phyloP scores from a whole-genome alignment of 2,797 vertebrate genomes.

The Hydrophis major region DNA sequence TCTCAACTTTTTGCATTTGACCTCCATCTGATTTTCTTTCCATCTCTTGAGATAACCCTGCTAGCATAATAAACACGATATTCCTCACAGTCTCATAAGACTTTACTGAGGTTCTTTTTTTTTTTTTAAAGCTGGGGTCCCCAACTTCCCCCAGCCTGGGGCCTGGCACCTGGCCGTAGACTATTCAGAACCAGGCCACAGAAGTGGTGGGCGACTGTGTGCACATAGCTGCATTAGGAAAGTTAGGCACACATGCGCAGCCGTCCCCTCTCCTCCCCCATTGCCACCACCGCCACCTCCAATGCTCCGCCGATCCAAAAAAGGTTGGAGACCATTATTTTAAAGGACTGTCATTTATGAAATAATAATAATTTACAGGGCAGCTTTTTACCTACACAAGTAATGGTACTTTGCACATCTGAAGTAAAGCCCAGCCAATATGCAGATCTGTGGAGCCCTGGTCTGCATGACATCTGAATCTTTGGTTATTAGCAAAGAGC shows the following conservation, averaged over 20 bases:
- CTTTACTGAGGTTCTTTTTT: neutral
- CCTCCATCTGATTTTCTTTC: too few species aligned
- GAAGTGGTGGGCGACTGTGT: neutral
- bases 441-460: neutral
- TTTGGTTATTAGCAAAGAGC: neutral
- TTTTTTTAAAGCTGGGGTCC: neutral
- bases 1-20: too few species aligned
- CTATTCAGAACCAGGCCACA: neutral
- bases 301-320: too few species aligned
- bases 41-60: neutral
- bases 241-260: neutral
- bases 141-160: neutral
- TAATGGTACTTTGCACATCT: neutral
- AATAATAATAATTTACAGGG: neutral
- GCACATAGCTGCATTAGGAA: neutral
- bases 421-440: neutral
- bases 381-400: neutral
- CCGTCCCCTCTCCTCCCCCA: neutral
- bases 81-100: neutral
- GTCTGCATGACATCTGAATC: neutral
- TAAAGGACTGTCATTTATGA: neutral
- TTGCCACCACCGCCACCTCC: too few species aligned
- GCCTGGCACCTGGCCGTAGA: too few species aligned
- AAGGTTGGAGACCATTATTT: neutral
- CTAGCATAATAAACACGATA: neutral